Base-by-base conservation (phyloP, 1,140 invertebrate genomes). In the Heliothis virescens region DNA sequence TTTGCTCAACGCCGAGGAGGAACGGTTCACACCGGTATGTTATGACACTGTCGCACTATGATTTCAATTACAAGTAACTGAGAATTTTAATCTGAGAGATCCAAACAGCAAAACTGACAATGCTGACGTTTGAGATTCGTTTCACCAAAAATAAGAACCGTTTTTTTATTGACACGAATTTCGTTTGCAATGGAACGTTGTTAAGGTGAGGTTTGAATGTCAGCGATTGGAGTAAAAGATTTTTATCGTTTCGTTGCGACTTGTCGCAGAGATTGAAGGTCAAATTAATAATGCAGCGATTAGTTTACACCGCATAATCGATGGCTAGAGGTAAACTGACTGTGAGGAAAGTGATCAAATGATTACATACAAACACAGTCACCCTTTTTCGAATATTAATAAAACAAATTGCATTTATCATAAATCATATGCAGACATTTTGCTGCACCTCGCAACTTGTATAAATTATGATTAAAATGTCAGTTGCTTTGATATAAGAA, bases 1-100 rank as follows among this genome's bases (percentile, higher is more conserved):
- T 81, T 91, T 95, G 57, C 89, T 95, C 0, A 92, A 92, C 34
- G 86, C 93, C 47, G 93, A 93, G 26, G 92, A 94, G 53, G 93
- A 93, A 74, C 89, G 91, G 65, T 92, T 89, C 75, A 76, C 90
- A 76, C 87, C 89, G 93, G 92, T 94, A 88, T 71, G 90, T 89
- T 83, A 26, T 55, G 7, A 59, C 50, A 76, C 60, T 53, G 47
- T 69, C 47, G 10, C 74, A 53, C 60, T 63, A 53, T 53, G 60
- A 76, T 76, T 76, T 65, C 53, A 53, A 10, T 18, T 21, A 41
- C 34, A 41, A 26, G 15, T 60, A 10, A 74, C 72, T 60, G 13
- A 50, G 72, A 74, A 74, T 74, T 74, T 74, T 60, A 16, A 50
- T 75, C 34, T 18, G 34, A 48, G 9, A 60, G 26, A 21, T 59